Evolutionary conservation across 2,797 vertebrate genomes (phyloP).

Genomic region (Bryconaethiops microstoma): DNA sequence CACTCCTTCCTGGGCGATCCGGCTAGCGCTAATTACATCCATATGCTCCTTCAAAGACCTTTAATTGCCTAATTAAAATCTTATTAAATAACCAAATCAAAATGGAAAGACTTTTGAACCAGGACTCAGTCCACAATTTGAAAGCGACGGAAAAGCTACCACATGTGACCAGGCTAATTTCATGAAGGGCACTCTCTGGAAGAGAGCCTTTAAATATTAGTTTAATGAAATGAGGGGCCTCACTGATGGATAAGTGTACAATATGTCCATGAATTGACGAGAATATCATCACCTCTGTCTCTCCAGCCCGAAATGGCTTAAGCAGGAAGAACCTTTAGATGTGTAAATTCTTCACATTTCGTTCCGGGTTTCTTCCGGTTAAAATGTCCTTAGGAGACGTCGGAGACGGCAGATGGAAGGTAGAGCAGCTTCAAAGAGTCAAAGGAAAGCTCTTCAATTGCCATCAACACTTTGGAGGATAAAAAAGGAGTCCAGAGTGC

Average conservation of each 20-base stretch:
- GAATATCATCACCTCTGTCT: conserved; percentile 65
- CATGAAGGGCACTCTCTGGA: conserved; percentile 57
- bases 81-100: conserved; percentile 75
- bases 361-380: conserved; percentile 61
- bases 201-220: conserved; percentile 60
- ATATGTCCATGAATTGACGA: conserved; percentile 68
- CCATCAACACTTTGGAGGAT: conserved; percentile 59
- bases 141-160: conserved; percentile 14
- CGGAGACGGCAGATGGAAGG: conserved; percentile 70
- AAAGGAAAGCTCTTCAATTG: conserved; percentile 65
- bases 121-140: conserved; percentile 26
- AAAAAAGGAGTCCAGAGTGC: conserved; percentile 46
- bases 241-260: conserved; percentile 67
- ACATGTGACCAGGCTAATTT: conserved; percentile 63
- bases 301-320: conserved; percentile 62
- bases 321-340: conserved; percentile 64
- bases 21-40: conserved; percentile 75
- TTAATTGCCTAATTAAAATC: conserved; percentile 82
- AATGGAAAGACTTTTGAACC: conserved; percentile 73
- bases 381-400: conserved; percentile 76
- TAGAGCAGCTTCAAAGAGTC: conserved; percentile 62
- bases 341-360: conserved; percentile 70
- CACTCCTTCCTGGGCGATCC: conserved; percentile 72
- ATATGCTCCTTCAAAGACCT: conserved; percentile 77
- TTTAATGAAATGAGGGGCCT: conserved; percentile 55